These are phyloP conservation scores for Drosophila leontia DNA, from an alignment of 1,140 invertebrate genomes.

Conservation along the genomic window DNA sequence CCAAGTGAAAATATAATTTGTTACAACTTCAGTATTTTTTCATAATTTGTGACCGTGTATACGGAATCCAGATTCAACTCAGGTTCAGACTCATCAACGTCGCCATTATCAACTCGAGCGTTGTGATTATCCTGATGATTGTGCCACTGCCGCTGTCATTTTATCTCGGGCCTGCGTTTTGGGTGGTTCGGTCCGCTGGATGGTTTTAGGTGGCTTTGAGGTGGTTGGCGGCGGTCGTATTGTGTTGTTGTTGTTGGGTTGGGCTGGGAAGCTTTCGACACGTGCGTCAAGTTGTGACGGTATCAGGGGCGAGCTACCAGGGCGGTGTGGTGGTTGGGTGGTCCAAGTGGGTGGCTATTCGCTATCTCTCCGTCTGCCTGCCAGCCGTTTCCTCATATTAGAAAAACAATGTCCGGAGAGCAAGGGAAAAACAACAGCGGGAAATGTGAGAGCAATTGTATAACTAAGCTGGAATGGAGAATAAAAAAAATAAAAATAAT, in stretches of 20 bases:
- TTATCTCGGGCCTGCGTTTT: conserved; percentile 30
- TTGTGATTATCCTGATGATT: conserved; percentile 77
- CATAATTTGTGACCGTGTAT: conserved; percentile 18
- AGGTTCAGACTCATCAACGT: conserved; percentile 70
- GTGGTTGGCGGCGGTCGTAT: conserved; percentile 1
- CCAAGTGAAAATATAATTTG: too few relatives aligned
- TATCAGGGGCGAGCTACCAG: neutral
- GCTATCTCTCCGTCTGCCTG: conserved; percentile 23
- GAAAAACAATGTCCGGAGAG: conserved; percentile 31
- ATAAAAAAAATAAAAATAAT: neutral
- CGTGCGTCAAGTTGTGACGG: conserved; percentile 39
- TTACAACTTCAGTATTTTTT: neutral
- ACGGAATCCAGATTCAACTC: conserved; percentile 29
- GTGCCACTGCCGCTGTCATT: conserved; percentile 47
- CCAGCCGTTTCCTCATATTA: conserved; percentile 38
- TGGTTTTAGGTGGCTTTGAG: conserved; percentile 7
- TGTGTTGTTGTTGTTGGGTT: neutral
- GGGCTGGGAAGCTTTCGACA: conserved; percentile 28
- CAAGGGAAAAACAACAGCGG: conserved; percentile 30
- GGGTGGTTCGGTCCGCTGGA: conserved; percentile 15
- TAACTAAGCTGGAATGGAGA: conserved; percentile 2
- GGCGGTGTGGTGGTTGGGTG: neutral
- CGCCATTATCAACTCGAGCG: conserved; percentile 75
- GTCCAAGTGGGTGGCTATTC: conserved; percentile 34
- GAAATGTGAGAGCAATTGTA: conserved; percentile 23